Percentiles rank a stretch among this genome's conserved stretches.
Evolutionary conservation across 2,888 invertebrate species (phyloP).

Genomic region (Acanthosepion pharaonis): DNA sequence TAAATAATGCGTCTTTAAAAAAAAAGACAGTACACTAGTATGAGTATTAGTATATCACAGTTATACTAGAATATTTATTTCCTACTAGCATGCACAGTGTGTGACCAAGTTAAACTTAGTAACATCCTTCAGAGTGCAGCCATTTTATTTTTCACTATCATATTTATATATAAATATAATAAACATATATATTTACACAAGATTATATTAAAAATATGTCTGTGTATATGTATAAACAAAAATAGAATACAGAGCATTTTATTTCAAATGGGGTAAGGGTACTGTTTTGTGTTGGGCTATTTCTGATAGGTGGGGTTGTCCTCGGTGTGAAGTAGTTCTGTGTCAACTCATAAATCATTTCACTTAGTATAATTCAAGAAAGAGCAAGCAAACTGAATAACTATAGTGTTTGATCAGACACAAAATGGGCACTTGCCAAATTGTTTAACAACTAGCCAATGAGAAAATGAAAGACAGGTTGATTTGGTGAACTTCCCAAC

Average conservation of each 20-base stretch:
- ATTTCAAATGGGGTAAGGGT: background rate
- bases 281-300: background rate
- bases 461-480: background rate
- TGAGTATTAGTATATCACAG: too few species aligned
- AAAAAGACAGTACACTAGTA: too few species aligned
- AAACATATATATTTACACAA: too few species aligned
- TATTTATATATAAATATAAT: too few species aligned
- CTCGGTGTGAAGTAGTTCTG: background rate
- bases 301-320: background rate
- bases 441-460: conserved; percentile 21
- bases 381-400: background rate
- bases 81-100: too few species aligned
- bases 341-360: conserved; percentile 18
- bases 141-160: too few species aligned
- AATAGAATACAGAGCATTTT: background rate
- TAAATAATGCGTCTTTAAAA: too few species aligned
- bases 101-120: too few species aligned
- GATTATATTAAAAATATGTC: background rate
- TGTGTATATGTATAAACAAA: background rate
- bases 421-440: conserved; percentile 20
- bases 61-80: too few species aligned
- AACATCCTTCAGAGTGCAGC: too few species aligned
- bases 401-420: conserved; percentile 20
- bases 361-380: background rate
- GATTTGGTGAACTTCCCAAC: conserved; percentile 1